These are phyloP conservation scores for Cossypha niveicapilla DNA, from an alignment of 2,797 vertebrate species.

Conservation along the genomic window DNA sequence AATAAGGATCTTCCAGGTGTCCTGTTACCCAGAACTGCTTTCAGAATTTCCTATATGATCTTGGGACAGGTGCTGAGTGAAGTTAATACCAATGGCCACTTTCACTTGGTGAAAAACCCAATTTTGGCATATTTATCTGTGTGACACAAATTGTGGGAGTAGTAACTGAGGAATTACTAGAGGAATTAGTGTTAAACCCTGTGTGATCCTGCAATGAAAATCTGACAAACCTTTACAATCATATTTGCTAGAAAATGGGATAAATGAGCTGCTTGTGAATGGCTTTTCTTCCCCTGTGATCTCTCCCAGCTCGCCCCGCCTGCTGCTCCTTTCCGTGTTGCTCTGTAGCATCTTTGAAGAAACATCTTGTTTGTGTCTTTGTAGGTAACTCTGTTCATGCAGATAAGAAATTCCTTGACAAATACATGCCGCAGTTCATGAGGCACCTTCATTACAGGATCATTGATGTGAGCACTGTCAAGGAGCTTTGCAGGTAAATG, in stretches of 20 bases:
- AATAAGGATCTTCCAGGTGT: neutral
- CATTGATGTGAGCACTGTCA: conserved; percentile 96
- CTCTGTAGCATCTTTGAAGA: neutral
- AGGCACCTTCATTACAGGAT: conserved; percentile 96
- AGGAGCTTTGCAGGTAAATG: conserved; percentile 91
- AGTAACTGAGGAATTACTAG: neutral
- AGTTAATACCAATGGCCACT: neutral
- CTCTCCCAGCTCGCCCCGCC: neutral
- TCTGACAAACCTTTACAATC: neutral
- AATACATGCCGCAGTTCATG: conserved; percentile 98
- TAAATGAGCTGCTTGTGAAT: neutral
- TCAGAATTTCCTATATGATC: fast-evolving
- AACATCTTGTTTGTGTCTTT: conserved; percentile 49
- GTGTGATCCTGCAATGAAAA: neutral
- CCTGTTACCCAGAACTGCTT: neutral
- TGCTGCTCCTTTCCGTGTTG: neutral
- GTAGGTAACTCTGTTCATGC: conserved; percentile 96
- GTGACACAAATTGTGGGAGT: neutral
- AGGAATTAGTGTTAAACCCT: neutral
- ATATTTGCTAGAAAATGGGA: neutral
- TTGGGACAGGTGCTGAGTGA: neutral
- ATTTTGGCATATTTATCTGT: neutral
- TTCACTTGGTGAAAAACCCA: fast-evolving
- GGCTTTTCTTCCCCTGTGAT: neutral
- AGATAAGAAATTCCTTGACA: conserved; percentile 96